Evolutionary conservation across 1,140 invertebrate genomes (phyloP), one percentile per base, ranked within the genome.

Genomic region (Solenopsis fugax): DNA sequence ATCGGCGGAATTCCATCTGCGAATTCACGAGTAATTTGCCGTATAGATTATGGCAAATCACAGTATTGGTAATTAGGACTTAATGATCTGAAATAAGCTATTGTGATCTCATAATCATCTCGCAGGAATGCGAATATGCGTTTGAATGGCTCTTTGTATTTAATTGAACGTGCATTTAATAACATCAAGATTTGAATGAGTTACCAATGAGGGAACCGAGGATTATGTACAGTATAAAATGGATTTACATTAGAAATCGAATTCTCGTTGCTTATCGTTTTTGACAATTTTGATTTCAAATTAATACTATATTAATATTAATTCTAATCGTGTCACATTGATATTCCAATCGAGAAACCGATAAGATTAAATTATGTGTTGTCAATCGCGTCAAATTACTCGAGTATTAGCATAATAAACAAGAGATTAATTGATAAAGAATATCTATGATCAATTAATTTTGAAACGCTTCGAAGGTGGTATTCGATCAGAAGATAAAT

Each of bases 51-150:
- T 4, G n/a, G 5, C 10, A n/a, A 4, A 41, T 48, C 3, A 12
- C 60, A 50, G 21, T 62, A 77, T 24, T 58, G 29, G 24, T 48
- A 64, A 78, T 78, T 64, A 64, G 41, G 0, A 62, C 1, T 75
- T 41, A 56, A 37, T 64, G 64, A 29, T 50, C 21, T 54, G 21
- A 52, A 73, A 60, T 62, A 62, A 24, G 41, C 16, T 62, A 13
- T 48, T 64, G 48, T 18, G 16, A 56, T 56, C n/a, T 37, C 24
- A 60, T n/a, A 21, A 41, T 62, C 18, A 48, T 24, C 16, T 34
- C 29, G 10, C 16, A 24, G 16, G 12, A 64, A 64, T 2, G 56
- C 34, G 50, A 18, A 2, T 16, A 18, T 7, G 50, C 50, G 50
- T 6, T n/a, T n/a, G 21, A 2, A 10, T 41, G 37, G 13, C 16